Evolutionary conservation across 2,113 vertebrate species (phyloP), one percentile per base, ranked within the genome.

Genomic region (Amia ocellicauda): DNA sequence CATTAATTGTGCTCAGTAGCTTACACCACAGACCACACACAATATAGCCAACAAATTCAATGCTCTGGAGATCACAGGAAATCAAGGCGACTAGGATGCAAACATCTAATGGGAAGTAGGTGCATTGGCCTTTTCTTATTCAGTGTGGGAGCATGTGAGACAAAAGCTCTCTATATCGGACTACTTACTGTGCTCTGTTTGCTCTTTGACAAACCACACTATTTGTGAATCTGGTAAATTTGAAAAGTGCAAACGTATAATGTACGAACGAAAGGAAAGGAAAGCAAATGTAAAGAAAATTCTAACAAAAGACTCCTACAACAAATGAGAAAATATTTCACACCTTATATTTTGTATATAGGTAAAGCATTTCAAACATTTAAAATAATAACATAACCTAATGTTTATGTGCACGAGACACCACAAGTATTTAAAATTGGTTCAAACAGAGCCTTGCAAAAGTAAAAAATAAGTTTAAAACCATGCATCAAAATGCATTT

Each of bases 331-430:
- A n/a, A n/a, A n/a, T n/a, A n/a, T n/a, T n/a, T n/a, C n/a, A n/a
- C n/a, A n/a, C n/a, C n/a, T n/a, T n/a, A n/a, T n/a, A n/a, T n/a
- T n/a, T n/a, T n/a, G n/a, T n/a, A n/a, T n/a, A n/a, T n/a, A n/a
- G n/a, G n/a, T n/a, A n/a, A n/a, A n/a, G n/a, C n/a, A n/a, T n/a
- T n/a, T n/a, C n/a, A n/a, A n/a, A n/a, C n/a, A n/a, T n/a, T n/a
- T n/a, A 50, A 72, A 61, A 69, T 58, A 72, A 64, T 49, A 42
- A 54, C 16, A 43, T 67, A 59, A 64, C 57, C 47, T 43, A 27
- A 50, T 63, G 45, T 59, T 57, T 43, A 29, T 57, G 55, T 24
- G 54, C 60, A 66, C 60, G 40, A 54, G 43, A 52, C 53, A 36
- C 40, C 23, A 31, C 50, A 68, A 28, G 26, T 19, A 60, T 42